These are phyloP conservation scores for Molossus molossus DNA, from an alignment of 2,797 vertebrate genomes.

Conservation along the genomic window DNA sequence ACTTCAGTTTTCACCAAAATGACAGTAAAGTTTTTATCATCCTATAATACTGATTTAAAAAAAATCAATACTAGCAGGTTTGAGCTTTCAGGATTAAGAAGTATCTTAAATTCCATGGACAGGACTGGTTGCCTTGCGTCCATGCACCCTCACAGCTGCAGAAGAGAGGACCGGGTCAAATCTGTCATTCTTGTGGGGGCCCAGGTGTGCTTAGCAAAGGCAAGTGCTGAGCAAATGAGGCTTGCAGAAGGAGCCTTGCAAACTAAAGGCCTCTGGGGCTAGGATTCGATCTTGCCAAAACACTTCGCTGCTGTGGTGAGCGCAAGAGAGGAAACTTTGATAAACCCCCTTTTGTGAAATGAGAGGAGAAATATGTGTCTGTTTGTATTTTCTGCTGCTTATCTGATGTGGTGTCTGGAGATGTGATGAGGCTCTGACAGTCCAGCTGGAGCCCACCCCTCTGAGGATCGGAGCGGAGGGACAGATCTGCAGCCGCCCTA, in stretches of 20 bases:
- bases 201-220: background rate
- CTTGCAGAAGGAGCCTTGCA: background rate
- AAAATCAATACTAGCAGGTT: conserved; percentile 70
- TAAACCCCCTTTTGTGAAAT: background rate
- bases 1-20: conserved; percentile 73
- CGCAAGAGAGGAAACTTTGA: background rate
- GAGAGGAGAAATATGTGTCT: background rate
- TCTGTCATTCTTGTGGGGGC: background rate
- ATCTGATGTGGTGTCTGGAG: background rate
- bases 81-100: conserved; percentile 53
- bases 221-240: background rate
- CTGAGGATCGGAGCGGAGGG: background rate
- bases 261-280: background rate
- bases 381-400: background rate
- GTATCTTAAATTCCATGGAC: conserved; percentile 51
- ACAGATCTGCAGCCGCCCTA: background rate
- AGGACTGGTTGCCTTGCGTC: conserved; percentile 20
- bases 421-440: background rate
- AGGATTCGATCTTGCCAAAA: background rate
- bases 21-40: conserved; percentile 30
- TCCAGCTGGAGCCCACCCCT: background rate
- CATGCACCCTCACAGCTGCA: background rate
- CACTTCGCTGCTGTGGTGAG: background rate
- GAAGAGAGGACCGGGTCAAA: conserved; percentile 18
- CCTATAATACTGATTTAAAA: conserved; percentile 72